A percentile compares a stretch with the other conserved stretches of the same genome.
Evolutionary conservation across 2,888 invertebrate species (phyloP).

Genomic region (Barypeithes pellucidus): DNA sequence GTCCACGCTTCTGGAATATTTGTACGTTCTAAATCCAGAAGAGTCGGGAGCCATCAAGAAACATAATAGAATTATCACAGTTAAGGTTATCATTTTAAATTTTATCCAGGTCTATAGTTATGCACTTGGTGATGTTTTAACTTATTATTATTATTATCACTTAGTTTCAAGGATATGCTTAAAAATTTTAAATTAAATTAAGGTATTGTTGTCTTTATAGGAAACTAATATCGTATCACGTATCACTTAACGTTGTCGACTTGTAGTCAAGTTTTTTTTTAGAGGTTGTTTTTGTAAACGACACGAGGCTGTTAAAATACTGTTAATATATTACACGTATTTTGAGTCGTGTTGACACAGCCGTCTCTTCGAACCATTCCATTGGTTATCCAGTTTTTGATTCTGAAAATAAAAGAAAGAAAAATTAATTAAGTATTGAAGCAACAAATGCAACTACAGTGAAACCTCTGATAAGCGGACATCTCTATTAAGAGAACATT

Average conservation of each 20-base stretch:
- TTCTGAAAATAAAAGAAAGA: slow-evolving; percentile 6
- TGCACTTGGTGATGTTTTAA: not conserved
- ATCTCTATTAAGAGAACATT: too few species aligned
- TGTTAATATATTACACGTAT: not conserved
- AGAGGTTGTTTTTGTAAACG: not conserved
- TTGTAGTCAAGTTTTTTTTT: not conserved
- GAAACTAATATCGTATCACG: not conserved
- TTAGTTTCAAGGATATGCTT: not conserved
- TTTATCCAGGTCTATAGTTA: not conserved
- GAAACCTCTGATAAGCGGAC: too few species aligned
- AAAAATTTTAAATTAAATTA: not conserved
- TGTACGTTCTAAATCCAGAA: slow-evolving; percentile 10
- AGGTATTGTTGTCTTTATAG: not conserved
- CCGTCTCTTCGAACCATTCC: slow-evolving; percentile 19
- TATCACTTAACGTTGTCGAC: not conserved
- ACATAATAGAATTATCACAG: slow-evolving; percentile 32
- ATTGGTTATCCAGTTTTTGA: not conserved
- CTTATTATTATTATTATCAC: slow-evolving; percentile 13
- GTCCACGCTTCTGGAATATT: slow-evolving; percentile 41
- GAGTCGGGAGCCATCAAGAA: not conserved
- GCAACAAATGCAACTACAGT: not conserved
- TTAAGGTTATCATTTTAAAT: slow-evolving; percentile 17
- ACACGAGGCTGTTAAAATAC: not conserved
- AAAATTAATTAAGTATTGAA: not conserved
- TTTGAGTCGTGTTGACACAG: not conserved